Evolutionary conservation across 2,113 vertebrate species (phyloP), one percentile per base, ranked within the genome.

Genomic region (Pantherophis guttatus): DNA sequence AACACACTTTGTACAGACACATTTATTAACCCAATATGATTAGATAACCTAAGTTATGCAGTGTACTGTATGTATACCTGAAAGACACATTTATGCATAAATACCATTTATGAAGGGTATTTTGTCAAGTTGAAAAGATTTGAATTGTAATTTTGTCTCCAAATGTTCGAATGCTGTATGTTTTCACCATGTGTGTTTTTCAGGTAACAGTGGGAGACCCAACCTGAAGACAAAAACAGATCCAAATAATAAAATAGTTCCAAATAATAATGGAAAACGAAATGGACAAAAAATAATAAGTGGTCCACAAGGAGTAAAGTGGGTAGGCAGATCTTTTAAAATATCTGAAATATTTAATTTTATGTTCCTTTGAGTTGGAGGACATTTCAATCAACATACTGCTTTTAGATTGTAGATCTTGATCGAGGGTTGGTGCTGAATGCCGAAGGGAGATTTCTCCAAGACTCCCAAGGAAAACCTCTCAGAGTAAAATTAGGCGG

Each of bases 261-360:
- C 97, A n/a, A 96, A 97, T 92, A 97, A 97, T 96, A 98, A 96
- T 48, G 98, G 97, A 94, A 99, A 98, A 93, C 97, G 96, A 19
- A 97, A 93, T 6, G 98, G 98, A 97, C 98, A 98, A 89, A 98
- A 97, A 97, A 96, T 98, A 95, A 99, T 99, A 97, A 98, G 98
- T 96, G 99, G 99, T 54, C 99, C 99, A 93, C 98, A 99, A 98
- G 99, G 99, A 98, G 98, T 96, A 95, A 99, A 98, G 98, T 99
- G 99, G 99, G 99, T 99, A 98, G 98, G 97, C 97, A 97, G 94
- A 97, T 94, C 90, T 97, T 95, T 97, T 87, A 93, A 96, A 94
- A 93, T 97, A 12, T 55, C 94, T 93, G 21, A 89, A 92, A 95
- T 52, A 94, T 95, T 94, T 90, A 6, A 33, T 92, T 92, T 94